phyloP scores from a whole-genome alignment of 2,888 invertebrate genomes.

The Torymus aiolomorphi region DNA sequence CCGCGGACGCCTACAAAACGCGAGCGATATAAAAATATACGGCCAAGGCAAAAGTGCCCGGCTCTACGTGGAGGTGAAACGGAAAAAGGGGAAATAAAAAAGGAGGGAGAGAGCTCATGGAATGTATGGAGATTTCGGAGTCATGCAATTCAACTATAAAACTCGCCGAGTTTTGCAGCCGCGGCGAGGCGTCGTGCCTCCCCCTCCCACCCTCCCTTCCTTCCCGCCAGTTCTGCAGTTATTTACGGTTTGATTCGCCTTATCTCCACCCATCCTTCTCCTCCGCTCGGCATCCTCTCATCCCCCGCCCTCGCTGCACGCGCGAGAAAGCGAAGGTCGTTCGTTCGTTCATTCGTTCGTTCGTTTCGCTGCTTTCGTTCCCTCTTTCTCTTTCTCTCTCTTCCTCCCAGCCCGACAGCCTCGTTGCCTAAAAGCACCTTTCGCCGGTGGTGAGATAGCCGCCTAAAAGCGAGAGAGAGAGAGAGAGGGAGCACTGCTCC shows the following conservation, averaged over 20 bases:
- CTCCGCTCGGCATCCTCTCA: conserved; percentile 60
- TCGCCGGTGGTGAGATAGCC: conserved; percentile 42
- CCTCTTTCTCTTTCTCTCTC: neutral
- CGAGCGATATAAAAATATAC: conserved; percentile 72
- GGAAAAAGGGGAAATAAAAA: conserved; percentile 60
- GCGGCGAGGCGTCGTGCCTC: conserved; percentile 69
- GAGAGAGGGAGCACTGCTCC: conserved; percentile 47
- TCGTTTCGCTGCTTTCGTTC: conserved; percentile 37
- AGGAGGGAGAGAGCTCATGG: conserved; percentile 58
- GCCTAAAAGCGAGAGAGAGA: conserved; percentile 25
- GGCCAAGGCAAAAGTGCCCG: conserved; percentile 40
- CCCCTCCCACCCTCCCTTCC: conserved; percentile 63
- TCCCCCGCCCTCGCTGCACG: conserved; percentile 37
- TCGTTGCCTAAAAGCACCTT: conserved; percentile 55
- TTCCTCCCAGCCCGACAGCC: conserved; percentile 54
- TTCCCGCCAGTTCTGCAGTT: conserved; percentile 73
- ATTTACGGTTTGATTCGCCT: conserved; percentile 76
- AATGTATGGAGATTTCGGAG: conserved; percentile 74
- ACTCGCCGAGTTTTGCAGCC: conserved; percentile 74
- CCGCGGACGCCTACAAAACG: conserved; percentile 27
- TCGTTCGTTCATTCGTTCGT: conserved; percentile 51
- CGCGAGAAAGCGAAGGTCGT: conserved; percentile 55
- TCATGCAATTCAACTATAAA: conserved; percentile 76
- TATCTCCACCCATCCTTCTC: conserved; percentile 70
- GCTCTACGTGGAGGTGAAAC: conserved; percentile 47